Conservation (phyloP, 2,797 vertebrate genomes). For the Urocyon cinereoargenteus region DNA sequence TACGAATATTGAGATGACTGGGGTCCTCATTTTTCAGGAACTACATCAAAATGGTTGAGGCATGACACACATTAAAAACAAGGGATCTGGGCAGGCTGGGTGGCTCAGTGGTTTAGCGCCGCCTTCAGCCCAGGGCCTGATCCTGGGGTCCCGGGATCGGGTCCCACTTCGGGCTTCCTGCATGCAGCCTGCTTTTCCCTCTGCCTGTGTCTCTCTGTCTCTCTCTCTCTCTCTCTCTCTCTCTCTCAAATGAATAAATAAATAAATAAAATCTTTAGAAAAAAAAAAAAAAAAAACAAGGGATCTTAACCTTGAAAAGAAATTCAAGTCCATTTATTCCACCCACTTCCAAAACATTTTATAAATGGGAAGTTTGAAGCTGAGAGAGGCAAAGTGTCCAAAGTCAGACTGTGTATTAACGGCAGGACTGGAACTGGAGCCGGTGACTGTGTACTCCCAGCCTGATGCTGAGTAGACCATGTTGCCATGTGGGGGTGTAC, state of each 20-base stretch:
- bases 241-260: too few species aligned
- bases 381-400: not conserved
- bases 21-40: slow-evolving; percentile 14
- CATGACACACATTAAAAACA: not conserved
- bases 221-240: too few species aligned
- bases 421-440: not conserved
- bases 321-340: not conserved
- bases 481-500: accelerated
- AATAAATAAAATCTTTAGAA: too few species aligned
- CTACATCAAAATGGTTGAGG: not conserved
- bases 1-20: not conserved
- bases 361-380: slow-evolving; percentile 10
- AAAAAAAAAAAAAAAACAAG: slow-evolving; percentile 24
- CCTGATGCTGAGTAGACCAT: not conserved
- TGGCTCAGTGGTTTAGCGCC: too few species aligned
- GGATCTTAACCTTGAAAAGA: not conserved
- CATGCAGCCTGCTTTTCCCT: too few species aligned
- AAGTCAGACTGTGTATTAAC: not conserved
- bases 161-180: too few species aligned
- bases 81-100: not conserved
- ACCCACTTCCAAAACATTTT: not conserved
- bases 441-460: not conserved
- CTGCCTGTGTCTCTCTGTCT: too few species aligned
- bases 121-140: too few species aligned
- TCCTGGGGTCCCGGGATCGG: too few species aligned